phyloP scores from a whole-genome alignment of 2,797 vertebrate genomes.

The Enteromius viviparus region DNA sequence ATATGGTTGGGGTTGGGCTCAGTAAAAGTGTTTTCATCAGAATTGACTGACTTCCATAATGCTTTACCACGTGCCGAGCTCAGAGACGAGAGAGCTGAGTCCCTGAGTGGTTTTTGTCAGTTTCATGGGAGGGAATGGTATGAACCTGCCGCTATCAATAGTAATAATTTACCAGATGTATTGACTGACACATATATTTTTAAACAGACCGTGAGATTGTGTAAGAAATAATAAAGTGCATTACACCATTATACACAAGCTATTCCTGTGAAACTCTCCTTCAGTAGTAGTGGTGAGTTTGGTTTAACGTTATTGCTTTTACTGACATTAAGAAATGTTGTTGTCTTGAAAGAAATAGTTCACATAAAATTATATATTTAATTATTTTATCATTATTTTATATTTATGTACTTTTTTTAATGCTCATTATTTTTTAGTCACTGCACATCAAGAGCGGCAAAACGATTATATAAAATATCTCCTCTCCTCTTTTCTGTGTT shows the following conservation, averaged over 20 bases:
- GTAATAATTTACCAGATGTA: slow-evolving; percentile 35
- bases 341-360: background rate
- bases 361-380: background rate
- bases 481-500: background rate
- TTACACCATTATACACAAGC: background rate
- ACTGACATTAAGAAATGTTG: slow-evolving; percentile 18
- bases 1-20: slow-evolving; percentile 8
- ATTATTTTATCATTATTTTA: too few relatives aligned
- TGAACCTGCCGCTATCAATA: slow-evolving; percentile 25
- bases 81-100: background rate
- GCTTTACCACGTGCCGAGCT: background rate
- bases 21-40: slow-evolving; percentile 30
- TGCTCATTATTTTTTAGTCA: background rate
- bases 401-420: background rate
- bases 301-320: too few relatives aligned
- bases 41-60: slow-evolving; percentile 14
- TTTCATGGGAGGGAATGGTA: slow-evolving; percentile 5
- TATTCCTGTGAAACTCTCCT: slow-evolving; percentile 33
- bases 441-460: background rate
- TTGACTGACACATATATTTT: slow-evolving; percentile 26
- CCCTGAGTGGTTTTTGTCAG: slow-evolving; percentile 20
- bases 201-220: slow-evolving; percentile 17
- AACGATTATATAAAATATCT: background rate
- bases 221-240: slow-evolving; percentile 31
- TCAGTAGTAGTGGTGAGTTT: slow-evolving; percentile 15